Evolutionary conservation across 2,888 invertebrate genomes (phyloP).

Genomic region (Drosophila maculinotata): DNA sequence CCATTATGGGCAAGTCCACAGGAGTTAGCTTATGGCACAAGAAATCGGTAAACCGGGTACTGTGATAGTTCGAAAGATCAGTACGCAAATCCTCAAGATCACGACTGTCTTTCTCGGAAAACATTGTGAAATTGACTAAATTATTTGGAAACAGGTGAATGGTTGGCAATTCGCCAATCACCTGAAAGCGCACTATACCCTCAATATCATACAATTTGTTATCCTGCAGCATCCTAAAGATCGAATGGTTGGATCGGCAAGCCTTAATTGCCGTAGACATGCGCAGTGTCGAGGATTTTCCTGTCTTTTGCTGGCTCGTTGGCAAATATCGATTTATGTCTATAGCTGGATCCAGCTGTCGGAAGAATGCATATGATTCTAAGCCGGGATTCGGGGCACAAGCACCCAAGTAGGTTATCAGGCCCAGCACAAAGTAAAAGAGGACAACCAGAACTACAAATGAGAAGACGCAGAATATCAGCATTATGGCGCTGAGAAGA

Average conservation of each 20-base stretch:
- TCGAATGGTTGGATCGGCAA: constrained; percentile 90
- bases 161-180: constrained; percentile 9
- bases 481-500: constrained; percentile 88
- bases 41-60: constrained; percentile 16
- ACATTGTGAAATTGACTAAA: neutral
- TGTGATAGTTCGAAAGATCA: constrained; percentile 39
- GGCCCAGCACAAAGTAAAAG: constrained; percentile 89
- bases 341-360: constrained; percentile 87
- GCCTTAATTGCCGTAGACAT: constrained; percentile 86
- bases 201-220: constrained; percentile 44
- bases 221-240: constrained; percentile 87
- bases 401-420: constrained; percentile 89
- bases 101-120: constrained; percentile 3
- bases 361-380: constrained; percentile 84
- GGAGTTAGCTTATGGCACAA: constrained; percentile 53
- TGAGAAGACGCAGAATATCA: constrained; percentile 91
- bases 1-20: constrained; percentile 27
- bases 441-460: constrained; percentile 88
- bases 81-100: neutral
- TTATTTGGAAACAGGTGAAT: neutral
- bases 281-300: constrained; percentile 65
- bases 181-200: constrained; percentile 20
- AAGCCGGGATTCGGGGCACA: constrained; percentile 89
- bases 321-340: constrained; percentile 86
- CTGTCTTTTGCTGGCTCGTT: constrained; percentile 38